A percentile compares a stretch with the other conserved stretches of the same genome.
phyloP scores from a whole-genome alignment of 2,797 vertebrate genomes.

The Danionella dracula region DNA sequence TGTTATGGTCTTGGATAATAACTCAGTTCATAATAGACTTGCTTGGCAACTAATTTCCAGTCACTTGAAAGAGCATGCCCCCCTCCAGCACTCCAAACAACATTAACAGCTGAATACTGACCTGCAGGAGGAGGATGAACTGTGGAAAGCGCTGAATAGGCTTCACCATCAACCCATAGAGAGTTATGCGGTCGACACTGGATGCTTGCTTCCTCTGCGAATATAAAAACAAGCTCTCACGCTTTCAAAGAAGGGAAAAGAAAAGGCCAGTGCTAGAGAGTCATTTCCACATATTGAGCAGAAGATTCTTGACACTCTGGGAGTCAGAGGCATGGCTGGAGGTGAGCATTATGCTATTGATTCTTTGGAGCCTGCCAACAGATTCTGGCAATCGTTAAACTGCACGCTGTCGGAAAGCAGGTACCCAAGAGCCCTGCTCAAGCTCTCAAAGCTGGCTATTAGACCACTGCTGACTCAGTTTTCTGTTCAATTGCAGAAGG shows the following conservation, averaged over 20 bases:
- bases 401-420: conserved; percentile 9
- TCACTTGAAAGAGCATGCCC: background rate
- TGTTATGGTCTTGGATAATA: background rate
- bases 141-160: conserved; percentile 96
- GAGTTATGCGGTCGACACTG: conserved; percentile 87
- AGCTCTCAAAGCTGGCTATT: background rate
- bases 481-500: background rate
- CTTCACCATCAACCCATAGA: conserved; percentile 96
- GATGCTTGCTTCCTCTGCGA: conserved; percentile 86
- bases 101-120: conserved; percentile 50
- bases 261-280: background rate
- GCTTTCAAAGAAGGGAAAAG: background rate
- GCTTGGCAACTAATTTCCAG: conserved; percentile 8
- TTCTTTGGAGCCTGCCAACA: conserved; percentile 26
- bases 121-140: conserved; percentile 95
- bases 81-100: background rate
- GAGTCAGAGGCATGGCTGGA: conserved; percentile 25
- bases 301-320: conserved; percentile 10
- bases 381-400: conserved; percentile 27
- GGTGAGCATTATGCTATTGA: conserved; percentile 34
- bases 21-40: conserved; percentile 24
- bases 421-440: conserved; percentile 6
- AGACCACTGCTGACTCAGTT: background rate
- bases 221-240: conserved; percentile 6
- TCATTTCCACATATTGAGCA: conserved; percentile 29